Percentiles rank a stretch among this genome's conserved stretches.
These are phyloP conservation scores for Apis dorsata DNA, from an alignment of 1,140 invertebrate species.

Conservation along the genomic window DNA sequence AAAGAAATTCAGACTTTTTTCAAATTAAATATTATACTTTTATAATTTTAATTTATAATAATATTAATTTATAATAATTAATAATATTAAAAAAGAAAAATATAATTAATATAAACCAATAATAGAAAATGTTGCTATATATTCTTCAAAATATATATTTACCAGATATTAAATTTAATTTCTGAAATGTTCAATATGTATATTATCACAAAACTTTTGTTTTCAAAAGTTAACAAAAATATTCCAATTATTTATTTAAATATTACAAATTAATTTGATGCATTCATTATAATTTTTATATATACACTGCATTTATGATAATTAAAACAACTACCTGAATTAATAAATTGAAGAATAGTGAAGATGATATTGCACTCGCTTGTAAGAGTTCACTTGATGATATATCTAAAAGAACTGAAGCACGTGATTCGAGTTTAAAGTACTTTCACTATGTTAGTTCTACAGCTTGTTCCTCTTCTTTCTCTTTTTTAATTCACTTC, in stretches of 20 bases:
- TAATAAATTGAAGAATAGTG: slow-evolving; percentile 66
- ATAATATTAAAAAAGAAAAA: background rate
- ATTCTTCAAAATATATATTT: background rate
- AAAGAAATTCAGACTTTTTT: no score
- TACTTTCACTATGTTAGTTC: slow-evolving; percentile 71
- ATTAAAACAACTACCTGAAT: background rate
- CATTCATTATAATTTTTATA: background rate
- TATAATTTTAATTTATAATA: background rate
- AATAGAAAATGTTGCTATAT: background rate
- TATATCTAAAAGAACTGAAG: slow-evolving; percentile 73
- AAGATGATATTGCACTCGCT: slow-evolving; percentile 74
- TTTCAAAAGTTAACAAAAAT: background rate
- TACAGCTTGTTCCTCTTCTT: slow-evolving; percentile 5
- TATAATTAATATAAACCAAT: background rate
- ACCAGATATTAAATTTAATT: background rate
- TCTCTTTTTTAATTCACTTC: slow-evolving; percentile 25
- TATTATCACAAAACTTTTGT: background rate
- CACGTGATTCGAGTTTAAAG: slow-evolving; percentile 69
- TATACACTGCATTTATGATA: background rate
- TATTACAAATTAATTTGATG: background rate
- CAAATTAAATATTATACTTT: background rate
- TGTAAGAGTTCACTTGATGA: slow-evolving; percentile 66
- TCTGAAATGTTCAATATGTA: background rate
- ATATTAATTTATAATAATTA: background rate
- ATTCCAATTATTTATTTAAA: background rate